These are phyloP conservation scores for Stictonetta naevosa DNA, from an alignment of 2,113 vertebrate genomes.

Conservation along the genomic window DNA sequence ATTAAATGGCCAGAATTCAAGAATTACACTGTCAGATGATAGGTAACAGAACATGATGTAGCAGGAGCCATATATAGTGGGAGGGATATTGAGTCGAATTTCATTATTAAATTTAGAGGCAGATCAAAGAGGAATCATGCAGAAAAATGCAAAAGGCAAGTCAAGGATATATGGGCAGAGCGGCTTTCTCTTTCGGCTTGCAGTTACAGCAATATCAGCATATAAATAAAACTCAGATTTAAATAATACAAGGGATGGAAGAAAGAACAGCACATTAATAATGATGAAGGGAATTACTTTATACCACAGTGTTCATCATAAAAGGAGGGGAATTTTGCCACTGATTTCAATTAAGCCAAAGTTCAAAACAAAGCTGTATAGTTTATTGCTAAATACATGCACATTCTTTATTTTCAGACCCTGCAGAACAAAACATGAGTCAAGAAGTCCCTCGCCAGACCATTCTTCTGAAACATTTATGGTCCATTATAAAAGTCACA, in stretches of 20 bases:
- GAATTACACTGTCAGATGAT: slow-evolving; percentile 61
- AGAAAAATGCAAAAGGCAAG: slow-evolving; percentile 58
- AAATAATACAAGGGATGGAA: slow-evolving; percentile 28
- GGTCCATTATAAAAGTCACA: slow-evolving; percentile 63
- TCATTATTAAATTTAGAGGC: slow-evolving; percentile 39
- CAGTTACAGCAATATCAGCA: slow-evolving; percentile 38
- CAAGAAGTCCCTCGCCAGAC: slow-evolving; percentile 70
- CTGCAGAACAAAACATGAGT: slow-evolving; percentile 74
- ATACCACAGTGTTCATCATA: slow-evolving; percentile 27
- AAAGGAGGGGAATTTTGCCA: slow-evolving; percentile 49
- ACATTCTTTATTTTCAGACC: slow-evolving; percentile 75
- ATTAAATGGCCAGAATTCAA: slow-evolving; percentile 68
- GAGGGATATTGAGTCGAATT: slow-evolving; percentile 43
- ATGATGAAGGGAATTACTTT: background rate
- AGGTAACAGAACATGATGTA: slow-evolving; percentile 62
- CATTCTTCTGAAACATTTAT: slow-evolving; percentile 73
- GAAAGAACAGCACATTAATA: slow-evolving; percentile 48
- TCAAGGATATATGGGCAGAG: slow-evolving; percentile 31
- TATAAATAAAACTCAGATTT: slow-evolving; percentile 56
- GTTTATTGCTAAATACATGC: slow-evolving; percentile 42
- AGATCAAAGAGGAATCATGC: slow-evolving; percentile 56
- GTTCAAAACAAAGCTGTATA: slow-evolving; percentile 6
- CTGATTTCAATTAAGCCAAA: slow-evolving; percentile 52
- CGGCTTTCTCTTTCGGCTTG: slow-evolving; percentile 34
- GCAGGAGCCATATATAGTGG: slow-evolving; percentile 40